Percentiles rank a stretch among this genome's conserved stretches.
These are phyloP conservation scores for Eurypyga helias DNA, from an alignment of 2,113 vertebrate genomes.

Conservation along the genomic window DNA sequence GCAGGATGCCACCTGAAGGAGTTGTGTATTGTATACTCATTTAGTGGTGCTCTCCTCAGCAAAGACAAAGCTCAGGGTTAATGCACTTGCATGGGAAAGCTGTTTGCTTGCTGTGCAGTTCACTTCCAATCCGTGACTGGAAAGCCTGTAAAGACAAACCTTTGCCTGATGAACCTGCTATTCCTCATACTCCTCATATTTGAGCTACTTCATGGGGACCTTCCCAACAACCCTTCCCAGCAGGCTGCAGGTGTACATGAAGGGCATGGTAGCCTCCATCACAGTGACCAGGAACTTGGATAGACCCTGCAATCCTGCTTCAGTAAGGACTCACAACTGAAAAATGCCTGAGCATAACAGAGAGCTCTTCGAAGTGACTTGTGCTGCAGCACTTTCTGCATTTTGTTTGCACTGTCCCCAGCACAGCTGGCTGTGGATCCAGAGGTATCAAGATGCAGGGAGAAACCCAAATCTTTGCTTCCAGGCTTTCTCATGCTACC, in stretches of 20 bases:
- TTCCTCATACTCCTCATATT: fast-evolving
- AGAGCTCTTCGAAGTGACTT: not conserved
- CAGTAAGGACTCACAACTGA: not conserved
- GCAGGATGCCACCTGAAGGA: not conserved
- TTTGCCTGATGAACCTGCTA: not conserved
- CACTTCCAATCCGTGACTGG: not conserved
- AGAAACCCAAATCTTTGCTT: not conserved
- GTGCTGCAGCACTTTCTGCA: not conserved
- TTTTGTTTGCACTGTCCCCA: not conserved
- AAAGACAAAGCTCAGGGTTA: not conserved
- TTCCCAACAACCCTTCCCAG: not conserved
- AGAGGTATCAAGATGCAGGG: not conserved
- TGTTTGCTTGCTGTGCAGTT: not conserved
- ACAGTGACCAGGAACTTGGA: not conserved
- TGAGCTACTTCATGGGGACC: not conserved
- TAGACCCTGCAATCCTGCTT: not conserved
- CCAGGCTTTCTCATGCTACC: not conserved
- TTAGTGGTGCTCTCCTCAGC: not conserved
- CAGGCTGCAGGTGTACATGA: fast-evolving
- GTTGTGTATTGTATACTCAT: not conserved
- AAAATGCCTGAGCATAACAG: not conserved
- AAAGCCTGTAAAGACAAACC: not conserved
- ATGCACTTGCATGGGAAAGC: not conserved
- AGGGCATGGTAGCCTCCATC: not conserved
- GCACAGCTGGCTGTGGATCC: not conserved